These are phyloP conservation scores for Perca flavescens DNA, from an alignment of 2,113 vertebrate species.

Conservation along the genomic window DNA sequence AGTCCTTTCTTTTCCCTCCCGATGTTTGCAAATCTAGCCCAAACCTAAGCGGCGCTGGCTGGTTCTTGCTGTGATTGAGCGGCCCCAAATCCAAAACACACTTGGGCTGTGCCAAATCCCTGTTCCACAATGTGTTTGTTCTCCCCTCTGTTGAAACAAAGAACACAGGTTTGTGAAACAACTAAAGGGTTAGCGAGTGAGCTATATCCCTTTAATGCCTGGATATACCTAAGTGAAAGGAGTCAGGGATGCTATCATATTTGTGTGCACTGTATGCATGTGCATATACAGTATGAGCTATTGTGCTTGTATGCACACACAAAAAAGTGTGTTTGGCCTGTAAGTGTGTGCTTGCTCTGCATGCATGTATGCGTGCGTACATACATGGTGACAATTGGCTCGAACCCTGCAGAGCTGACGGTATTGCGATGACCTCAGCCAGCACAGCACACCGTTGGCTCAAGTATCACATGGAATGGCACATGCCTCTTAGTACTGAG, in stretches of 20 bases:
- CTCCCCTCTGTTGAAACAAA: slow-evolving; percentile 71
- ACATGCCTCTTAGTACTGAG: slow-evolving; percentile 64
- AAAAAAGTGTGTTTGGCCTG: slow-evolving; percentile 13
- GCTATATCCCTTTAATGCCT: slow-evolving; percentile 25
- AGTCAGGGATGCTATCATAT: background rate
- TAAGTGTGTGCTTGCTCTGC: slow-evolving; percentile 15
- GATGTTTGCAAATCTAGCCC: slow-evolving; percentile 69
- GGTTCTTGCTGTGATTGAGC: slow-evolving; percentile 58
- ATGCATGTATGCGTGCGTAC: slow-evolving; percentile 45
- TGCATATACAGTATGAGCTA: background rate
- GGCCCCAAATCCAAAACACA: slow-evolving; percentile 69
- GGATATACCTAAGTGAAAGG: background rate
- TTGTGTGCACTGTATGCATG: slow-evolving; percentile 8
- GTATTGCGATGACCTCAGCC: slow-evolving; percentile 70
- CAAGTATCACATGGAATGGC: slow-evolving; percentile 71
- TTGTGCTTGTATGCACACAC: background rate
- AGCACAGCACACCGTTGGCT: slow-evolving; percentile 55
- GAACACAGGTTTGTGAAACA: slow-evolving; percentile 68
- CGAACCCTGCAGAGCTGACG: slow-evolving; percentile 46
- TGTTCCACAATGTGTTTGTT: slow-evolving; percentile 74
- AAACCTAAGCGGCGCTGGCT: slow-evolving; percentile 72
- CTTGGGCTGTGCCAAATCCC: slow-evolving; percentile 71
- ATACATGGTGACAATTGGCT: slow-evolving; percentile 47
- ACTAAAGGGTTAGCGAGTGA: slow-evolving; percentile 56
- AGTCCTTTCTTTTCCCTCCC: slow-evolving; percentile 59